These are phyloP conservation scores for Chionis minor DNA, from an alignment of 2,113 vertebrate genomes.

Conservation along the genomic window DNA sequence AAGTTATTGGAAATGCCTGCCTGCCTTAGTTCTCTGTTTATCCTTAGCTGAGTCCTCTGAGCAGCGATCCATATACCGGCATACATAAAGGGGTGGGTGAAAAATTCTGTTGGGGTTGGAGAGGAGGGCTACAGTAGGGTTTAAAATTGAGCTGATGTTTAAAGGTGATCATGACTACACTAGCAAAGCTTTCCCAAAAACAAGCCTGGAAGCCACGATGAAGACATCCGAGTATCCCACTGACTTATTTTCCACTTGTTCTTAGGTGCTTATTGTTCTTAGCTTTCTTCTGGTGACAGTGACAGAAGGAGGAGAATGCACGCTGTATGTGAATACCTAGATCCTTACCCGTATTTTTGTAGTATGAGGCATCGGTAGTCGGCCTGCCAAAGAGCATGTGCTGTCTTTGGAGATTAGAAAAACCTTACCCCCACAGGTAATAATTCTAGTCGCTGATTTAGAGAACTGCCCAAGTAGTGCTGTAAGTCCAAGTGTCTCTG, in stretches of 20 bases:
- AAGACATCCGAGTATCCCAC: background rate
- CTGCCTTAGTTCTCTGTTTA: background rate
- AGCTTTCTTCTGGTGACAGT: background rate
- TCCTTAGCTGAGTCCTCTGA: background rate
- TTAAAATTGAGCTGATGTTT: background rate
- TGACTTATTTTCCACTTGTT: background rate
- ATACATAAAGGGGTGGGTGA: background rate
- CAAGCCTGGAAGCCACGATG: background rate
- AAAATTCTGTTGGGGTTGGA: background rate
- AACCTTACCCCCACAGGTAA: background rate
- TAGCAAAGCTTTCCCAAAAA: background rate
- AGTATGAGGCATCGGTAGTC: background rate
- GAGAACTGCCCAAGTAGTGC: background rate
- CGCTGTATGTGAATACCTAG: background rate
- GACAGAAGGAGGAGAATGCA: background rate
- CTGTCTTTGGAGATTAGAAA: background rate
- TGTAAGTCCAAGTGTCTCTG: background rate
- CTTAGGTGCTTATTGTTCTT: background rate
- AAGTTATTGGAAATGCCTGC: background rate
- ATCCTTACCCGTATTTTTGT: background rate
- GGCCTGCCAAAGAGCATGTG: background rate
- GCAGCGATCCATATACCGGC: background rate
- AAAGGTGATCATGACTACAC: background rate
- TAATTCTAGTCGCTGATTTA: background rate
- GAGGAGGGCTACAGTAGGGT: background rate